A percentile compares a stretch with the other conserved stretches of the same genome.
Evolutionary conservation across 2,113 vertebrate genomes (phyloP).

Genomic region (Epinephelus cyanopodus): DNA sequence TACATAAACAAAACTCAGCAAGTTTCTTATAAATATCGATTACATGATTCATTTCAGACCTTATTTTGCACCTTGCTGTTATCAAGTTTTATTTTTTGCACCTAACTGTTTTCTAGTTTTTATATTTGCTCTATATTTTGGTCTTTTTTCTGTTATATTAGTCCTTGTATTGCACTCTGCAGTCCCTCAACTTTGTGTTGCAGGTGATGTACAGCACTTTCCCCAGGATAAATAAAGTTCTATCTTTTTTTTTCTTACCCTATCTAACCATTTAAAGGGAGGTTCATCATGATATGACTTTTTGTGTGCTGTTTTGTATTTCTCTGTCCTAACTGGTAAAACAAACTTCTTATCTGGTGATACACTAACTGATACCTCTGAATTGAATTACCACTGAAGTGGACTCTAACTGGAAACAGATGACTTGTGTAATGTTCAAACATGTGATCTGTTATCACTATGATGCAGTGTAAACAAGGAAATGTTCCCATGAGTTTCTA

Average conservation of each 20-base stretch:
- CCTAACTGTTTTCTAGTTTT: too few species aligned
- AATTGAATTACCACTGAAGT: conserved; percentile 34
- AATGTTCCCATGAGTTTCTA: conserved; percentile 43
- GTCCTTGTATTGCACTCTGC: too few species aligned
- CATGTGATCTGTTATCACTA: conserved; percentile 21
- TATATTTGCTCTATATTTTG: too few species aligned
- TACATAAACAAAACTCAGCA: neutral
- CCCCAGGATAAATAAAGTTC: too few species aligned
- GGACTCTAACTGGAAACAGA: conserved; percentile 9
- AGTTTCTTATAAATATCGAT: neutral
- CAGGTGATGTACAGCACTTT: too few species aligned
- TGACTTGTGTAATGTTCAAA: conserved; percentile 28
- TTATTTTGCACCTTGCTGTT: too few species aligned
- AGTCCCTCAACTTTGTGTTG: too few species aligned
- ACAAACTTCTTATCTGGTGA: conserved; percentile 37
- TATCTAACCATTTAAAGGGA: neutral
- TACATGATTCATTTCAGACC: neutral
- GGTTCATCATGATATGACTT: neutral
- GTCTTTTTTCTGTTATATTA: too few species aligned
- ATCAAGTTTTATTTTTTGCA: too few species aligned
- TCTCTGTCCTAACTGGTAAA: neutral
- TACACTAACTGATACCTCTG: conserved; percentile 20
- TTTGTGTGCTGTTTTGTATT: neutral
- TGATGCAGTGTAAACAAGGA: conserved; percentile 35
- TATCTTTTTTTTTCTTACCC: too few species aligned